phyloP scores from a whole-genome alignment of 2,113 vertebrate species.

The Bungarus multicinctus region DNA sequence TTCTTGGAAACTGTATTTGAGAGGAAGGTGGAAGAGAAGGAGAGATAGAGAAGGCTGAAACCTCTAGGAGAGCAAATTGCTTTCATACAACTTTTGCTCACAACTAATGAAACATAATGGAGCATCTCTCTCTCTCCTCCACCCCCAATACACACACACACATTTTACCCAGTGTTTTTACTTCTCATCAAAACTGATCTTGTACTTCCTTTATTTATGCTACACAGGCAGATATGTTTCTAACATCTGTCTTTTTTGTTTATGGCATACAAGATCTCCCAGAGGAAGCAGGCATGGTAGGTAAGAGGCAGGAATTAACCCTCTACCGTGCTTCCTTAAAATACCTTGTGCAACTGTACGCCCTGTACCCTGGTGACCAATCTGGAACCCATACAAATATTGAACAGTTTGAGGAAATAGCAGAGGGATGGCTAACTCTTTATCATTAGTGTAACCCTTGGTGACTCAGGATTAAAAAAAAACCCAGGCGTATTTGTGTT shows the following conservation, averaged over 20 bases:
- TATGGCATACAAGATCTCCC: slow-evolving; percentile 16
- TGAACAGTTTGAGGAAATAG: background rate
- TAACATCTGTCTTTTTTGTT: slow-evolving; percentile 29
- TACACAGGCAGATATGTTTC: background rate
- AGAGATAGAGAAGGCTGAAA: background rate
- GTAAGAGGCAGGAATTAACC: background rate
- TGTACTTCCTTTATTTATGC: slow-evolving; percentile 23
- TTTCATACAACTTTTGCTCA: background rate
- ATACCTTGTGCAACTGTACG: background rate
- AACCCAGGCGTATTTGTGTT: background rate
- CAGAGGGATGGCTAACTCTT: slow-evolving; percentile 11
- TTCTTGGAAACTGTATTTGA: slow-evolving; percentile 1
- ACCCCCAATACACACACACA: background rate
- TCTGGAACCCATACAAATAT: background rate
- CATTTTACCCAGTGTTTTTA: background rate
- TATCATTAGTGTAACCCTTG: rapidly evolving
- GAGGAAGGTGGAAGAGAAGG: slow-evolving; percentile 8
- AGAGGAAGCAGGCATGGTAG: slow-evolving; percentile 2
- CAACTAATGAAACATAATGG: background rate
- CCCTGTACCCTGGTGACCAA: background rate
- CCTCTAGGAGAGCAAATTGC: background rate
- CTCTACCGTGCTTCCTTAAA: background rate
- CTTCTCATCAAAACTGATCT: slow-evolving; percentile 1
- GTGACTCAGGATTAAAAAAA: background rate
- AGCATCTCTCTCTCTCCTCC: background rate